Conservation (phyloP, 2,113 vertebrate species). For the Laticauda laticaudata region DNA sequence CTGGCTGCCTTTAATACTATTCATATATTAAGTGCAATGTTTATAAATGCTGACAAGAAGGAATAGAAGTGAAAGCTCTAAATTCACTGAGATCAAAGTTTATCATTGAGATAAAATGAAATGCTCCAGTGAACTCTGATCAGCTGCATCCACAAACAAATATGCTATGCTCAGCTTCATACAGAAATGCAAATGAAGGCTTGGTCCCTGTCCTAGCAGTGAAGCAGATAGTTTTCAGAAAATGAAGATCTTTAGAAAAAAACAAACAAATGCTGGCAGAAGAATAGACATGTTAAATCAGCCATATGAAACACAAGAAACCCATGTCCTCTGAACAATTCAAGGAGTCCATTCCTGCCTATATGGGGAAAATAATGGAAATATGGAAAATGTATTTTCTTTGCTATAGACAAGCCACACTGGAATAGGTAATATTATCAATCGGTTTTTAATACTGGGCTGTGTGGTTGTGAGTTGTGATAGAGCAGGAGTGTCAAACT, state of each 20-base stretch:
- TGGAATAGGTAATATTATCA: background rate
- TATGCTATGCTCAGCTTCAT: conserved; percentile 39
- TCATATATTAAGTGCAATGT: conserved; percentile 8
- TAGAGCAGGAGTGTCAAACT: too few species aligned
- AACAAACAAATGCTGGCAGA: background rate
- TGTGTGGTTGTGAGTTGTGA: background rate
- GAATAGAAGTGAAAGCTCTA: conserved; percentile 27
- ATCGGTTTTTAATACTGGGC: background rate
- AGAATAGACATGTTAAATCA: background rate
- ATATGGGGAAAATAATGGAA: background rate
- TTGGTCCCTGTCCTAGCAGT: conserved; percentile 49
- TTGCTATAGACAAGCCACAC: background rate
- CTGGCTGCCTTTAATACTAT: background rate
- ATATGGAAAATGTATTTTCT: background rate
- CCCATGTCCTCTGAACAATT: background rate
- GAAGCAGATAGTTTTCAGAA: conserved; percentile 65
- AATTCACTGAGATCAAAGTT: conserved; percentile 31
- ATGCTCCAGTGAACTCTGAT: conserved; percentile 49
- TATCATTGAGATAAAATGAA: conserved; percentile 53
- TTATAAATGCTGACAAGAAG: conserved; percentile 30
- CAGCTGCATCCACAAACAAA: conserved; percentile 49
- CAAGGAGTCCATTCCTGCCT: background rate
- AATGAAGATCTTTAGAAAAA: conserved; percentile 20
- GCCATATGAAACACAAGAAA: background rate
- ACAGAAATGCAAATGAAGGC: conserved; percentile 55